Conservation (phyloP, 2,113 vertebrate genomes). For the Tachysurus fulvidraco region DNA sequence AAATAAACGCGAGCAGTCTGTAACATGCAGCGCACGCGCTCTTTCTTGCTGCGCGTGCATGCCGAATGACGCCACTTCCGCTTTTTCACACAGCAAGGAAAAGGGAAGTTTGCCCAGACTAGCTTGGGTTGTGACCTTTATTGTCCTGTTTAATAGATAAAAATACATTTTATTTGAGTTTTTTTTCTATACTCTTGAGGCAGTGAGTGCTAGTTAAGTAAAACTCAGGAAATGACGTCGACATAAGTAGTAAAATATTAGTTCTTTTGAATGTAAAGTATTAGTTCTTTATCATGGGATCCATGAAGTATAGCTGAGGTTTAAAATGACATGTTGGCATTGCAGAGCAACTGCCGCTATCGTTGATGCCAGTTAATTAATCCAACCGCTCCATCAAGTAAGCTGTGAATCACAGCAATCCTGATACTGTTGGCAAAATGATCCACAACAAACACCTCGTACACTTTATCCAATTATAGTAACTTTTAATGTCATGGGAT, state of each 20-base stretch:
- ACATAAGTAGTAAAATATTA: background rate
- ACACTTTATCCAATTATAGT: background rate
- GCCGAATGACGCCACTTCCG: slow-evolving; percentile 53
- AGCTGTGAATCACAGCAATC: background rate
- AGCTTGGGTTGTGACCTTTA: slow-evolving; percentile 12
- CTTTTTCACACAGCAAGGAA: background rate
- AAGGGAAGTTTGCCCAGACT: background rate
- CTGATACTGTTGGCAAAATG: background rate
- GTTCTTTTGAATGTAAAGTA: too few relatives aligned
- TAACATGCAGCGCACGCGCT: slow-evolving; percentile 26
- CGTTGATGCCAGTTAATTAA: background rate
- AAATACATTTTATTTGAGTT: background rate
- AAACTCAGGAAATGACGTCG: background rate
- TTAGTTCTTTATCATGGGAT: background rate
- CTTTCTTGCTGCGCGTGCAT: slow-evolving; percentile 3
- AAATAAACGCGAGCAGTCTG: background rate
- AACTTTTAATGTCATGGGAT: background rate
- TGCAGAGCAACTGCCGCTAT: background rate
- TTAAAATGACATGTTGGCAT: background rate
- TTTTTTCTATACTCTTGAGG: background rate
- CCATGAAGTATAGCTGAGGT: background rate
- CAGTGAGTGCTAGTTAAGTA: background rate
- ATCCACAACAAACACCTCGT: background rate
- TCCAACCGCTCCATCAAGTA: background rate
- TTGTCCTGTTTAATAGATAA: background rate